Evolutionary conservation across 2,888 invertebrate species (phyloP), one percentile per base, ranked within the genome.

Genomic region (Stenodema calcarata): DNA sequence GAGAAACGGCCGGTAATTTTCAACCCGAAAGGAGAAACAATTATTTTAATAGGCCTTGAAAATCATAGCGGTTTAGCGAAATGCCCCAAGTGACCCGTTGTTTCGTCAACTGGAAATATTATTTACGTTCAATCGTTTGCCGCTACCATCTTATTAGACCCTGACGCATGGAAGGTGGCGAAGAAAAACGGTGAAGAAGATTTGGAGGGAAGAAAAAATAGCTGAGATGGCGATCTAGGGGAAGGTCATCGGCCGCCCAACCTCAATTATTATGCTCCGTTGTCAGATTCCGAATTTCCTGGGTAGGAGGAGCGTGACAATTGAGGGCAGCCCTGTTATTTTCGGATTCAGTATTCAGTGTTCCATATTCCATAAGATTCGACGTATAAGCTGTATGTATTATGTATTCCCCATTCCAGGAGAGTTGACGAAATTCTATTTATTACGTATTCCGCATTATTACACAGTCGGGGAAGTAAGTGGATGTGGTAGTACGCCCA

Each of bases 51-150:
- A 30, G 73, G 35, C n/a, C 35, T 9, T 27, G 73, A 18, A 41
- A 73, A 73, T 73, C 41, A 30, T 73, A 73, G 73, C 73, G 73
- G 73, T 35, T n/a, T n/a, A 73, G 35, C 73, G 73, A 73, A 73
- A 73, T 35, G 73, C 41, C 12, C 35, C 73, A 35, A 35, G 70
- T 30, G 70, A 7, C 44, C 44, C 18, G 69, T 70, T 28, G 73
- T 73, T 73, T 73, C 73, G 73, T 73, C 73, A 73, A 73, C 41
- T 35, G 73, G 73, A 73, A 73, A 41, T 35, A 73, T 35, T 35
- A 73, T 73, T 73, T 41, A 18, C 73, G 73, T 73, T 41, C 35
- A 41, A 73, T 73, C 73, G 73, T 41, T 35, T 35, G 41, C 35
- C 16, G 41, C 73, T 73, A 41, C 41, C 73, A 35, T 35, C 73